phyloP scores from a whole-genome alignment of 1,140 invertebrate species.

The Drosophila ohnishii region DNA sequence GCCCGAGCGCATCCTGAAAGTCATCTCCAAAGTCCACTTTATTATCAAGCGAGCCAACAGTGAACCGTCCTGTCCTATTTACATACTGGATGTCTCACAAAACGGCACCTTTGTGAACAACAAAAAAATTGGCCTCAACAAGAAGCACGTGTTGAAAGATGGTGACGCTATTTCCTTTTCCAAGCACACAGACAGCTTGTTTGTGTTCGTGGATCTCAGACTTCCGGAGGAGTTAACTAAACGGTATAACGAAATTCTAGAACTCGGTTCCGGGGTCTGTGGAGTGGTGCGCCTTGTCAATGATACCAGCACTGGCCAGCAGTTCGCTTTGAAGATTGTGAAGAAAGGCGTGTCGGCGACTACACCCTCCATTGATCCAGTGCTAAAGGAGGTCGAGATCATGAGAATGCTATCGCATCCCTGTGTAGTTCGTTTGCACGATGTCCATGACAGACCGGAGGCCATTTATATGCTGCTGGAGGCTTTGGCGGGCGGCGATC shows the following conservation, averaged over 20 bases:
- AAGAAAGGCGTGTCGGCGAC: constrained; percentile 86
- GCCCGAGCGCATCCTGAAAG: constrained; percentile 65
- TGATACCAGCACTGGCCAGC: constrained; percentile 86
- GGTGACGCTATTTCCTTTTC: constrained; percentile 86
- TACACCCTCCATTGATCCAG: constrained; percentile 66
- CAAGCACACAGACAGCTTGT: constrained; percentile 85
- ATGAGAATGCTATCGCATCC: constrained; percentile 90
- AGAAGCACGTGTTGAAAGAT: constrained; percentile 84
- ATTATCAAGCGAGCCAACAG: constrained; percentile 64
- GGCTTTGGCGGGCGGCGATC: constrained; percentile 93
- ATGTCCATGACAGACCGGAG: constrained; percentile 89
- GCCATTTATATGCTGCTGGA: constrained; percentile 92
- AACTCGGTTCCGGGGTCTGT: constrained; percentile 90
- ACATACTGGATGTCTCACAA: constrained; percentile 86
- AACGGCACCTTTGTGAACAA: constrained; percentile 90
- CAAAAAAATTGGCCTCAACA: constrained; percentile 86
- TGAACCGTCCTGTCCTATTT: constrained; percentile 75
- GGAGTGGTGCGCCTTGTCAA: constrained; percentile 89
- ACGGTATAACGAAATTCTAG: constrained; percentile 88
- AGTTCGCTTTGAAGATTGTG: constrained; percentile 93
- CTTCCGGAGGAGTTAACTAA: constrained; percentile 86
- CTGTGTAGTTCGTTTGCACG: constrained; percentile 90
- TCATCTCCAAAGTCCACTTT: constrained; percentile 79
- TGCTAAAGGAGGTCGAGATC: constrained; percentile 91
- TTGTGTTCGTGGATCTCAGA: constrained; percentile 87